Evolutionary conservation across 2,888 invertebrate genomes (phyloP).

Genomic region (Nephrotoma guestfalica): DNA sequence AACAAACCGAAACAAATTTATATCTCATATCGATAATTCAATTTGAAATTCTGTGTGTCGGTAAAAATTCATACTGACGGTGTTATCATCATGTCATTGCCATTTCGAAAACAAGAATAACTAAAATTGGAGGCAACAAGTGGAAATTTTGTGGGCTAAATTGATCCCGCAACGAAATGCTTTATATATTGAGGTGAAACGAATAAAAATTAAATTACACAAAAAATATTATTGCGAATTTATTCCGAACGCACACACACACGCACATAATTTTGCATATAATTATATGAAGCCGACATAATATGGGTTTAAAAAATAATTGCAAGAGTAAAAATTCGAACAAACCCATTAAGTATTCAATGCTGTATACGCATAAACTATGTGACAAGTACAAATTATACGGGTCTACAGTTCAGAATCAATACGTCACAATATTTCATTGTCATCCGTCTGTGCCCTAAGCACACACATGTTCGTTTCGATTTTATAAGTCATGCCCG

Average conservation of each 20-base stretch:
- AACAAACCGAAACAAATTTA: too few relatives aligned
- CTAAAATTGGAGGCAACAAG: not conserved
- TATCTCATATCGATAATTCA: too few relatives aligned
- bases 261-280: not conserved
- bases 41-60: too few relatives aligned
- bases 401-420: not conserved
- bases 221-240: not conserved
- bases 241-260: not conserved
- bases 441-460: not conserved
- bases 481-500: not conserved
- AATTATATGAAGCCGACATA: not conserved
- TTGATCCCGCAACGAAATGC: not conserved
- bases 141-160: not conserved
- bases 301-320: not conserved
- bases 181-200: not conserved
- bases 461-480: not conserved
- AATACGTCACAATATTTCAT: not conserved
- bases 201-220: not conserved
- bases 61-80: not conserved
- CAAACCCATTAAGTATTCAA: not conserved
- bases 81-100: not conserved
- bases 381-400: not conserved
- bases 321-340: not conserved
- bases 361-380: not conserved
- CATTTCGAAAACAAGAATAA: not conserved